Evolutionary conservation across 2,797 vertebrate genomes (phyloP).

Genomic region (Heteromormyrus szaboi): DNA sequence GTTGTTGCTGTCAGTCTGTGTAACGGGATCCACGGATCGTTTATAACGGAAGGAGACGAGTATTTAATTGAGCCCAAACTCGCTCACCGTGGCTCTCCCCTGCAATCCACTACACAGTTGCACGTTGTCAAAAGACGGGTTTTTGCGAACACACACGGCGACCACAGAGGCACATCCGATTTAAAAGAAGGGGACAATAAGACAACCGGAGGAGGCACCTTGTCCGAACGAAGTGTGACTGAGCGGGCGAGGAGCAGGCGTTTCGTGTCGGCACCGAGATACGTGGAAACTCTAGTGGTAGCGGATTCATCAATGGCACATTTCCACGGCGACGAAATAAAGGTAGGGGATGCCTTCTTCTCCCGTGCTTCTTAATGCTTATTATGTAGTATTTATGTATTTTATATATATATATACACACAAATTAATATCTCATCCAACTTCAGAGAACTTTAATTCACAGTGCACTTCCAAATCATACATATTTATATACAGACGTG

Average conservation of each 20-base stretch:
- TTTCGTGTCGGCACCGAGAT: conserved; percentile 82
- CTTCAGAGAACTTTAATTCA: background rate
- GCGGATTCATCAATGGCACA: conserved; percentile 80
- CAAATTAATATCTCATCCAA: background rate
- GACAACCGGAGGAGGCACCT: conserved; percentile 28
- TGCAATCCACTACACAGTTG: conserved; percentile 47
- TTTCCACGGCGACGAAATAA: conserved; percentile 84
- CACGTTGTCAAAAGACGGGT: conserved; percentile 69
- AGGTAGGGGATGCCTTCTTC: conserved; percentile 55
- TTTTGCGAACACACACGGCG: conserved; percentile 10
- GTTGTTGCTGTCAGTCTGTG: conserved; percentile 82
- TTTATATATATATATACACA: background rate
- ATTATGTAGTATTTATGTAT: background rate
- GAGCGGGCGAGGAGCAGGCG: conserved; percentile 56
- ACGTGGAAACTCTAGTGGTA: conserved; percentile 86
- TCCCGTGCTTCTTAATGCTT: background rate
- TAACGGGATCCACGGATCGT: conserved; percentile 75
- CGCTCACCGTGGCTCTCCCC: conserved; percentile 15
- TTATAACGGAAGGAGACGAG: conserved; percentile 70
- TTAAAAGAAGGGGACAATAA: conserved; percentile 23
- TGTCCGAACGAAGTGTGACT: conserved; percentile 38
- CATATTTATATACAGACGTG: background rate
- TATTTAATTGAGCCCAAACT: conserved; percentile 74
- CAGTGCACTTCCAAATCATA: background rate
- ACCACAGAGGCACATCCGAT: conserved; percentile 37